phyloP scores from a whole-genome alignment of 64 coral and sea anemone species.

The Dendronephthya gigantea region DNA sequence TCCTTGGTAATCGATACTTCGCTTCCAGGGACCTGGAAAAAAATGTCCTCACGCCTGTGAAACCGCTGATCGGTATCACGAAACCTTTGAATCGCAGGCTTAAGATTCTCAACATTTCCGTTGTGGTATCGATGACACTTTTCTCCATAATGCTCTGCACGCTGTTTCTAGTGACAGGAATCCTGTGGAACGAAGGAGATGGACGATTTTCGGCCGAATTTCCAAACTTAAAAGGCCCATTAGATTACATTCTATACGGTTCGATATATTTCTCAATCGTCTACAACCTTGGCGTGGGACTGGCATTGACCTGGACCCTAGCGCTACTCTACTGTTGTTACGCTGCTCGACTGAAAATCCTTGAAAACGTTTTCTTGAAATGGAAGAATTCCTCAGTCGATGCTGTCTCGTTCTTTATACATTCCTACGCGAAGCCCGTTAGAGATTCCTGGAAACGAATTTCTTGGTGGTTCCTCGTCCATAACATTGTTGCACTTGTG shows the following conservation, averaged over 20 bases:
- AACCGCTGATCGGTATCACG: neutral
- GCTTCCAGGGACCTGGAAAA: neutral
- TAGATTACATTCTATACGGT: neutral
- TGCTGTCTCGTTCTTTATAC: neutral
- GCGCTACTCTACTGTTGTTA: neutral
- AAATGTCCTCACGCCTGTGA: neutral
- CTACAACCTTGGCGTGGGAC: neutral
- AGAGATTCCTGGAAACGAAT: slow-evolving; percentile 18
- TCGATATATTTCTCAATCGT: neutral
- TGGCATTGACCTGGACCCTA: neutral
- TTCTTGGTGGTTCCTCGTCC: neutral
- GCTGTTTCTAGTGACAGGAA: neutral
- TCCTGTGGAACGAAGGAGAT: neutral
- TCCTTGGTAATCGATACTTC: neutral
- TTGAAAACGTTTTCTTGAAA: neutral
- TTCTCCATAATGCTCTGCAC: neutral
- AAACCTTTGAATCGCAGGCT: neutral
- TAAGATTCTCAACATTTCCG: neutral
- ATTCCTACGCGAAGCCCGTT: neutral
- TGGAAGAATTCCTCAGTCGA: neutral
- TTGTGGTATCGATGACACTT: neutral
- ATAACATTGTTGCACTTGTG: neutral
- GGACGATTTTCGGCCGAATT: neutral
- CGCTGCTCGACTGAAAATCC: neutral
- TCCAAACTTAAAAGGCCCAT: neutral